Evolutionary conservation across 2,797 vertebrate genomes (phyloP), one percentile per base, ranked within the genome.

Genomic region (Saxicola maurus): DNA sequence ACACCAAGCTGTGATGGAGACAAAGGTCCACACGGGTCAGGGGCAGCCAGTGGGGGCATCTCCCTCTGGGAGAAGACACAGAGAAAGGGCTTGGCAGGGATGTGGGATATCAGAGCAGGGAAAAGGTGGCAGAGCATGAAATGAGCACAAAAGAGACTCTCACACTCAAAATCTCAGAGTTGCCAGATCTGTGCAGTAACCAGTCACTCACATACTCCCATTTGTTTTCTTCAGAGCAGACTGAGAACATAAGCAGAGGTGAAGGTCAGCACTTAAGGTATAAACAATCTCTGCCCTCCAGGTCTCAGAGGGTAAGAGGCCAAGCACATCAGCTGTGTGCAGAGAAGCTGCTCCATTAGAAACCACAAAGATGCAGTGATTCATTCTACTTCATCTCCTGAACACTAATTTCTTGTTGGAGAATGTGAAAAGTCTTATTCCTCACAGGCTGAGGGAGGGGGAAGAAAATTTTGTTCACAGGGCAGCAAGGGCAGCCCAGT

Each of bases 201-300:
- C 43, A 61, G 7, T 49, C 43, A 25, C 52, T 37, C 4, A 0
- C 40, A 27, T 20, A 48, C 27, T 79, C 77, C 48, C 48, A 66
- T 55, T 38, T 10, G 3, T 68, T 89, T 83, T 86, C 64, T 60
- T 81, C 55, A 42, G 60, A 65, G 62, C 35, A 74, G 57, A 48
- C 61, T 80, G 82, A 76, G 65, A 77, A 89, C 55, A 91, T 28
- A 69, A 79, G 49, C 11, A 79, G 72, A 65, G 40, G 78, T 82
- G 65, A 82, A 88, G 75, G 79, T 81, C 68, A 82, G 51, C 46
- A 45, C 51, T 71, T 59, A 28, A 61, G 11, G 10, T 53, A 65
- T 30, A 74, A 92, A 90, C 53, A 80, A 67, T 55, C n/a, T 46
- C 62, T 68, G 57, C 52, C 68, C 74, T 71, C 28, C 33, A 55